Conservation (phyloP, 2,888 invertebrate species). For the Drosophila quasianomalipes region DNA sequence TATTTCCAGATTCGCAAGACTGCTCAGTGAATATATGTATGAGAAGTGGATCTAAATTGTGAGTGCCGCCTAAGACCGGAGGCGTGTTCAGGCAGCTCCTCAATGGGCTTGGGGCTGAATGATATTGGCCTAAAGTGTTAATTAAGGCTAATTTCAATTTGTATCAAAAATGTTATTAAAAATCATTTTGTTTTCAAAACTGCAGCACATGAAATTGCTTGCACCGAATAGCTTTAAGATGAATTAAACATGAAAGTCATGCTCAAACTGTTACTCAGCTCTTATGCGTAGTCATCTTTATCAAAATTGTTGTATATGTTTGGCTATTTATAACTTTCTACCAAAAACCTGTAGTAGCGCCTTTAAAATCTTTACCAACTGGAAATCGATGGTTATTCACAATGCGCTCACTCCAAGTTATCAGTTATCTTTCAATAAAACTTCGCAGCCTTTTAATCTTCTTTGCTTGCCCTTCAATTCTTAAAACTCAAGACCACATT, state of each 20-base stretch:
- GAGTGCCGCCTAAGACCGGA: background rate
- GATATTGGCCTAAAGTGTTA: slow-evolving; percentile 12
- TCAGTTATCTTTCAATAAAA: slow-evolving; percentile 46
- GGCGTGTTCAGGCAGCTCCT: slow-evolving; percentile 12
- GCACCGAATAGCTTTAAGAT: background rate
- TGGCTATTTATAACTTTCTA: background rate
- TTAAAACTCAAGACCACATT: slow-evolving; percentile 23
- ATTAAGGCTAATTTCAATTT: slow-evolving; percentile 1
- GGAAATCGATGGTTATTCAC: slow-evolving; percentile 24
- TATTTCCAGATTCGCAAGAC: slow-evolving; percentile 61
- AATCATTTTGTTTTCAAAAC: background rate
- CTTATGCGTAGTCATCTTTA: background rate
- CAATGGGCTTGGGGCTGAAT: slow-evolving; percentile 17
- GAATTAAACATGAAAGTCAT: background rate
- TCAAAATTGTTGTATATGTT: background rate
- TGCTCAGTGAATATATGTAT: slow-evolving; percentile 44
- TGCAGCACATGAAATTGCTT: background rate
- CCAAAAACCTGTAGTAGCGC: background rate
- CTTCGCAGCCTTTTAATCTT: slow-evolving; percentile 71
- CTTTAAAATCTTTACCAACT: slow-evolving; percentile 1
- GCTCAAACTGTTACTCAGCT: background rate
- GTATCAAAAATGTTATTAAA: background rate
- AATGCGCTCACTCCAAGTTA: slow-evolving; percentile 18
- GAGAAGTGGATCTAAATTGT: slow-evolving; percentile 21
- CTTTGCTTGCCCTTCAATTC: slow-evolving; percentile 65